Base-by-base conservation (phyloP, 2,888 invertebrate species). In the Campaea margaritaria region DNA sequence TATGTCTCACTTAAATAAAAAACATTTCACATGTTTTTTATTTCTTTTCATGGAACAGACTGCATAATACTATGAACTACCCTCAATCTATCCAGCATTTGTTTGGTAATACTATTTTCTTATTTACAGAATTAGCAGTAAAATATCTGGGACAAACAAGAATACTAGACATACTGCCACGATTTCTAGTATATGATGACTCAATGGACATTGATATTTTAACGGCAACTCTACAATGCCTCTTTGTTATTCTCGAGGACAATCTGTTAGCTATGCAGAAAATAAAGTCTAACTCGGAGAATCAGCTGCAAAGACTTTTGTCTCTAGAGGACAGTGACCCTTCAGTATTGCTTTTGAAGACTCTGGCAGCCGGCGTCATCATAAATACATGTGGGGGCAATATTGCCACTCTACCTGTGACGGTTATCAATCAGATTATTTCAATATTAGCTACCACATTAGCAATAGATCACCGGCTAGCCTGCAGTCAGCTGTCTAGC, bases 181-280 rank as follows among this genome's bases (percentile, higher is more conserved):
- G 93, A 64, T 95, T 94, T 73, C 79, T 96, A 12, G 16, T 43
- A 0, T 51, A 47, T 51, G 93, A 95, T 70, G 82, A 93, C 12
- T 77, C 90, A 16, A 83, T 88, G 78, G 94, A 94, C 0, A 78
- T 85, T 50, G 93, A 94, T 39, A 92, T 94, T 57, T 87, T 93
- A 1, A 92, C 90, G 67, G 91, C 93, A 15, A 91, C 93, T 61
- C 93, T 95, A 41, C 95, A 96, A 73, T 96, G 95, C 74, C 82
- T 96, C 8, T 92, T 95, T 72, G 95, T 96, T 5, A 93, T 96
- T 41, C 93, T 95, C 0, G 96, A 96, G 84, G 95, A 96, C 66
- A 96, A 96, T 82, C 85, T 93, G 0, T 78, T 83, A 58, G 94
- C 94, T 0, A 91, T 94, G 78, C 82, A 85, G 34, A 90, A 93